Base-by-base conservation (phyloP, 2,113 vertebrate species). In the Otis tarda region DNA sequence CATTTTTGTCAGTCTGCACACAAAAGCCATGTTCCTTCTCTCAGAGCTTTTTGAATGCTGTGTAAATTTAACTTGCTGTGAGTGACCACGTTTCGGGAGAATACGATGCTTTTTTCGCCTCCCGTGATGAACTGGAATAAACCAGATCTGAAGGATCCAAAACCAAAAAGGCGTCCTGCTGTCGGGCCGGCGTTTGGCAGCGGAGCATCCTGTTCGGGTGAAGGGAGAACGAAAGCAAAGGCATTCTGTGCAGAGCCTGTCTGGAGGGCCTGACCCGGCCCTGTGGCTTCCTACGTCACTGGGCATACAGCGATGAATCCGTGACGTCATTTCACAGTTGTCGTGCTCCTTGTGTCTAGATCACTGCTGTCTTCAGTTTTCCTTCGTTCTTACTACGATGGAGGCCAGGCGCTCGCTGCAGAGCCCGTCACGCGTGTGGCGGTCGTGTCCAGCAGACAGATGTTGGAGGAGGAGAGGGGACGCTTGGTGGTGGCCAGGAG, bases 21-120 rank as follows among this genome's bases (percentile, higher is more conserved):
- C 98, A 97, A 99, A 99, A 99, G 99, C 98, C 99, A 99, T 98
- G 98, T 99, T 99, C 99, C 99, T 98, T 98, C 98, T 98, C 98
- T 97, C 97, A 57, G 73, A 52, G 82, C 67, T 57, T 20, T 16
- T 39, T 53, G 50, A 57, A 87, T 53, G 50, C 83, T 45, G 5
- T 8, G 18, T 9, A 6, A 50, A 14, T 68, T 39, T 1, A 10
- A 4, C 1, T 1, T 30, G 0, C 35, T 5, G 1, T 0, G 4
- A 57, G 39, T 11, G 12, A 17, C 33, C 13, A 0, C 1, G 1
- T 70, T 81, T 24, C 59, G 9, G 75, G 52, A 53, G 52, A 27
- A 2, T 6, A 0, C 6, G 20, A 4, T 4, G 3, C 14, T 57
- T 47, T 12, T 17, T 56, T 20, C 5, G 1, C 37, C 73, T 41